Conservation (phyloP, 2,888 invertebrate species). For the Erynnis tages region DNA sequence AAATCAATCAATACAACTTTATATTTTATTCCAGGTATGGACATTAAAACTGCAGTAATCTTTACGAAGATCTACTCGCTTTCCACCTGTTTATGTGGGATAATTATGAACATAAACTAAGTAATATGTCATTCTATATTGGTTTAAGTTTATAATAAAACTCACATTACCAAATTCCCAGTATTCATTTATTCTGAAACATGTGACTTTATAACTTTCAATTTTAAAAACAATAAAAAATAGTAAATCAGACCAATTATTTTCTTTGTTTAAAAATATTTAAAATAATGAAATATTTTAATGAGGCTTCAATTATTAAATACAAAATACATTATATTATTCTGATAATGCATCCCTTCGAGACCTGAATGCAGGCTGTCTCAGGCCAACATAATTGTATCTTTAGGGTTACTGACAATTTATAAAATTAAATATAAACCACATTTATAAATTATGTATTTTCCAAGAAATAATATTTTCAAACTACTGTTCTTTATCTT, state of each 20-base stretch:
- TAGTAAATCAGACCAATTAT: conserved; percentile 44
- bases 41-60: conserved; percentile 52
- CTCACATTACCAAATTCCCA: conserved; percentile 52
- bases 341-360: too few relatives aligned
- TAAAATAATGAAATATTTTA: background rate
- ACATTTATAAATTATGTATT: too few relatives aligned
- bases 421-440: too few relatives aligned
- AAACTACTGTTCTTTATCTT: too few relatives aligned
- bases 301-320: too few relatives aligned
- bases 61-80: conserved; percentile 12
- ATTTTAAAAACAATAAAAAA: conserved; percentile 50
- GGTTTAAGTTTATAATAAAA: conserved; percentile 67
- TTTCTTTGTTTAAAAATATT: conserved; percentile 2
- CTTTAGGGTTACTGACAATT: too few relatives aligned
- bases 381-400: too few relatives aligned
- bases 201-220: conserved; percentile 33
- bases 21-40: conserved; percentile 81
- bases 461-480: too few relatives aligned
- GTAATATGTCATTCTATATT: conserved; percentile 31
- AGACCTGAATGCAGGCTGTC: too few relatives aligned
- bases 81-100: conserved; percentile 11
- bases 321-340: too few relatives aligned
- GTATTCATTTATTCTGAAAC: conserved; percentile 51
- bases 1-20: too few relatives aligned
- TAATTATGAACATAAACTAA: conserved; percentile 28